phyloP scores from a whole-genome alignment of 2,888 invertebrate genomes.

The Danaus chrysippus region DNA sequence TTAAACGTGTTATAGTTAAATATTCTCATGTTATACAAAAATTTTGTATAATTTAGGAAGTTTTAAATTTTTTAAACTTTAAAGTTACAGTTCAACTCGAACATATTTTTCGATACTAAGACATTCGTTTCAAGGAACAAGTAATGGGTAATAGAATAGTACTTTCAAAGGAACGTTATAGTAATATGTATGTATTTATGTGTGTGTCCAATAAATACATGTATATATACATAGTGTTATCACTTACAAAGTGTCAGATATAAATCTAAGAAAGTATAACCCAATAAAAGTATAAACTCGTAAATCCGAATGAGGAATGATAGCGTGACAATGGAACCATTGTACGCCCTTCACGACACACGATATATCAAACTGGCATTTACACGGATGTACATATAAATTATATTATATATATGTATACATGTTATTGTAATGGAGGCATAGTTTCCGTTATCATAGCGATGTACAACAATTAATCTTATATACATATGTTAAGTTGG shows the following conservation, averaged over 20 bases:
- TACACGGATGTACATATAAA: slow-evolving; percentile 17
- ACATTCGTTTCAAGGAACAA: too few relatives aligned
- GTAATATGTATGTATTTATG: too few relatives aligned
- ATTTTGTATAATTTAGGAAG: too few relatives aligned
- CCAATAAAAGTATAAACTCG: slow-evolving; percentile 58
- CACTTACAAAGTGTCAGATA: slow-evolving; percentile 17
- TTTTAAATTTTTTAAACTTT: too few relatives aligned
- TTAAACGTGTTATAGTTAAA: too few relatives aligned
- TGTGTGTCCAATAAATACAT: background rate
- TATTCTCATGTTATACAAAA: too few relatives aligned
- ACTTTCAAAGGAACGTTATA: too few relatives aligned
- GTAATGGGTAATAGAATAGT: too few relatives aligned
- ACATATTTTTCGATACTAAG: too few relatives aligned
- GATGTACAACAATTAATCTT: slow-evolving; percentile 1
- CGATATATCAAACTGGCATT: slow-evolving; percentile 29
- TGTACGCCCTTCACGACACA: slow-evolving; percentile 29
- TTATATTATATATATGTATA: slow-evolving; percentile 1
- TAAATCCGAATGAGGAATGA: slow-evolving; percentile 52
- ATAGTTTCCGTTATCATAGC: slow-evolving; percentile 3
- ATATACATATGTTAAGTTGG: background rate
- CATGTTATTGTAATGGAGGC: slow-evolving; percentile 4
- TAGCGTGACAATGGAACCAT: slow-evolving; percentile 46
- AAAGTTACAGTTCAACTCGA: too few relatives aligned
- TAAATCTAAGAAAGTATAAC: slow-evolving; percentile 41
- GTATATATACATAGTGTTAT: background rate